Evolutionary conservation across 2,113 vertebrate species (phyloP).

Genomic region (Pteronura brasiliensis): DNA sequence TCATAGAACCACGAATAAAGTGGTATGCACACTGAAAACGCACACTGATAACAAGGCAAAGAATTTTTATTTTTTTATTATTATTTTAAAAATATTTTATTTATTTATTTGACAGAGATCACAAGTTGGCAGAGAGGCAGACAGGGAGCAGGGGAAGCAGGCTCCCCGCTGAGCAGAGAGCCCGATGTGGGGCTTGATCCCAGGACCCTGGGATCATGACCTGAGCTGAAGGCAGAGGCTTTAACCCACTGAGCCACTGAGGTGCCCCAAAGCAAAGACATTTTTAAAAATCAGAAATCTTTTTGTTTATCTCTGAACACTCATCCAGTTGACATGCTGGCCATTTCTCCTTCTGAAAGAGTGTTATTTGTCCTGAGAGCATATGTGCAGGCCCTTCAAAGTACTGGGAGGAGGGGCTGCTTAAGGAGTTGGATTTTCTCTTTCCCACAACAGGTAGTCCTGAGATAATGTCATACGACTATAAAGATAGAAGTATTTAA

Average conservation of each 20-base stretch:
- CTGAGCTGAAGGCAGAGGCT: too few relatives aligned
- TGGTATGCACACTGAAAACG: too few relatives aligned
- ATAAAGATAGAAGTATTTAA: not conserved
- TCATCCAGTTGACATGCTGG: not conserved
- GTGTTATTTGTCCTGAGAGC: not conserved
- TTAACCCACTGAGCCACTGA: too few relatives aligned
- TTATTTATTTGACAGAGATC: too few relatives aligned
- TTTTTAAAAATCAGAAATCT: not conserved
- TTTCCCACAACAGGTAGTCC: not conserved
- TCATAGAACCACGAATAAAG: not conserved
- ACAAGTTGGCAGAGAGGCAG: too few relatives aligned
- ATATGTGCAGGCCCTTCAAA: not conserved
- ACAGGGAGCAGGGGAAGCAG: too few relatives aligned
- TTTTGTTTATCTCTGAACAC: not conserved
- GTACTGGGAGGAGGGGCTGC: not conserved
- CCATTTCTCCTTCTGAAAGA: not conserved
- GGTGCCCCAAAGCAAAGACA: not conserved
- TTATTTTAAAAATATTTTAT: too few relatives aligned
- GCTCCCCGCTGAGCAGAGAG: too few relatives aligned
- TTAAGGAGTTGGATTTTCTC: not conserved
- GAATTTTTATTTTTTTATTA: not conserved
- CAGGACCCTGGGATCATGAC: too few relatives aligned
- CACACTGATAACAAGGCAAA: not conserved
- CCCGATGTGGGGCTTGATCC: too few relatives aligned
- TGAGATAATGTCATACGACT: not conserved